Conservation (phyloP, 2,797 vertebrate species). For the Champsocephalus esox region DNA sequence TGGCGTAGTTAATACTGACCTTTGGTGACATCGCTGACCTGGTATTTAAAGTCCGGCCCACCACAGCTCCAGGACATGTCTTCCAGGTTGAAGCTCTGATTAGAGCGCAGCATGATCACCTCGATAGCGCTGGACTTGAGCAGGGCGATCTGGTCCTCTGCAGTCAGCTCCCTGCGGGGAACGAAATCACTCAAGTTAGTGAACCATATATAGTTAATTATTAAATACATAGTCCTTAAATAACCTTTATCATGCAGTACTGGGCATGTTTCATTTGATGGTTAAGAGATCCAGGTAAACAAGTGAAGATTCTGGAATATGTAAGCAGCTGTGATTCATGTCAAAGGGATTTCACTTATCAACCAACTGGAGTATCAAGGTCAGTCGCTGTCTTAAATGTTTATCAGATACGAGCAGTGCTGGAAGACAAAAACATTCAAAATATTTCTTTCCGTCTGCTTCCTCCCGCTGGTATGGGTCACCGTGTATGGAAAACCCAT, state of each 20-base stretch:
- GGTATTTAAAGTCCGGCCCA: conserved; percentile 92
- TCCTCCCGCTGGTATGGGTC: background rate
- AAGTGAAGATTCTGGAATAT: background rate
- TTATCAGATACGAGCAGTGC: conserved; percentile 18
- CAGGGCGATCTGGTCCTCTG: conserved; percentile 97
- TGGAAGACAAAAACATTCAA: conserved; percentile 9
- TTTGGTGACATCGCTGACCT: conserved; percentile 91
- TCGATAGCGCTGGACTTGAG: conserved; percentile 97
- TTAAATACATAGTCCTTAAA: conserved; percentile 8
- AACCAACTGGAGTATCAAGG: conserved; percentile 14
- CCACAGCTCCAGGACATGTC: conserved; percentile 98
- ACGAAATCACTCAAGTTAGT: background rate
- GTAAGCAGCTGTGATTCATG: conserved; percentile 1
- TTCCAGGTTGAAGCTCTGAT: conserved; percentile 95
- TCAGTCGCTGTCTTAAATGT: conserved; percentile 23
- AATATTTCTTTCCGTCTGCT: background rate
- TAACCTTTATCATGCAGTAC: background rate
- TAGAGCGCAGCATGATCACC: conserved; percentile 98
- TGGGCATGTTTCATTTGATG: background rate
- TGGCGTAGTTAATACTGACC: conserved; percentile 80
- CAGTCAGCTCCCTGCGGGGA: conserved; percentile 88
- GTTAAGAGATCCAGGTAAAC: background rate
- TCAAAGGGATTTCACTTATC: conserved; percentile 29
- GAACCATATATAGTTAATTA: background rate
- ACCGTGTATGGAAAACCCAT: background rate